phyloP scores from a whole-genome alignment of 2,797 vertebrate species.

The Pelodytes ibericus region DNA sequence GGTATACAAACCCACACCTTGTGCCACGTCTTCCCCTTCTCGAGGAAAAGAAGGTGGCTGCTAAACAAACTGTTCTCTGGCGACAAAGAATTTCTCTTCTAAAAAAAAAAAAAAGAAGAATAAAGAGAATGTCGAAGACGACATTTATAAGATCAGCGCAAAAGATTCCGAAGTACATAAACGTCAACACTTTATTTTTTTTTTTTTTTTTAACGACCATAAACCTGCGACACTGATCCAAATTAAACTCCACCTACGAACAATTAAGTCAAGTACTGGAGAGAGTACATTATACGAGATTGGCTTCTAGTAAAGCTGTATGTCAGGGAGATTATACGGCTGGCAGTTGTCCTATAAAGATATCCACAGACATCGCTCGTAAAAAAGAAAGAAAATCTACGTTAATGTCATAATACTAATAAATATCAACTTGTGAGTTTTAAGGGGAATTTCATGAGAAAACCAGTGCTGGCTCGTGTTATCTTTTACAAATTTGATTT shows the following conservation, averaged over 20 bases:
- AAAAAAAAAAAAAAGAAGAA: background rate
- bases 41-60: slow-evolving; percentile 81
- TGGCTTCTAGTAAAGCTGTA: too few relatives aligned
- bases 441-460: too few relatives aligned
- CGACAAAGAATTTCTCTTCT: slow-evolving; percentile 77
- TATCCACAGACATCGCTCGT: too few relatives aligned
- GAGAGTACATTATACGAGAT: too few relatives aligned
- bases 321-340: too few relatives aligned
- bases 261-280: slow-evolving; percentile 22
- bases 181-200: background rate
- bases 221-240: slow-evolving; percentile 34
- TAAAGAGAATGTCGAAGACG: background rate
- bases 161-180: slow-evolving; percentile 19
- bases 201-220: slow-evolving; percentile 29
- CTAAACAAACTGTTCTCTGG: slow-evolving; percentile 79
- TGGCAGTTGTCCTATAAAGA: too few relatives aligned
- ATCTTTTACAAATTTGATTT: too few relatives aligned
- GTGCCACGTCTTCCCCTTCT: slow-evolving; percentile 83
- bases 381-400: too few relatives aligned
- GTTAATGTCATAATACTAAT: too few relatives aligned
- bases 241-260: background rate
- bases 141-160: background rate
- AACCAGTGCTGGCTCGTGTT: too few relatives aligned
- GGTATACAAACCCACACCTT: slow-evolving; percentile 83
- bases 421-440: too few relatives aligned